Base-by-base conservation (phyloP, 2,888 invertebrate species). In the Corbicula japonica region DNA sequence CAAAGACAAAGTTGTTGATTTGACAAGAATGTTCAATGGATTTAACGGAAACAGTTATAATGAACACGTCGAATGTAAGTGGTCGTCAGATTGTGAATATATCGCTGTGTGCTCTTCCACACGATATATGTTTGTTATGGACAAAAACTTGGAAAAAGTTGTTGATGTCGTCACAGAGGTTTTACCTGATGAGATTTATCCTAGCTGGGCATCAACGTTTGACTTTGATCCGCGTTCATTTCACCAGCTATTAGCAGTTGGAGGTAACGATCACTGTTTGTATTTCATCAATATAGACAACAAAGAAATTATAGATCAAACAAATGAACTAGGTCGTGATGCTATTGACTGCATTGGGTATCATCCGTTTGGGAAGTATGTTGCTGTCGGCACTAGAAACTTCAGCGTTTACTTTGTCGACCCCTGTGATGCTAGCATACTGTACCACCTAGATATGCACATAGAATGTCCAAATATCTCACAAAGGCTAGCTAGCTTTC, bases 151-250 rank as follows among this genome's bases (percentile, higher is more conserved):
- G 8, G 50, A 75, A 8, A 62, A 82, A 21, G 71, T 86, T 15
- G 77, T 80, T 26, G 77, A 78, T 70, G 78, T 91, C 4, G 86
- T 87, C 61, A 77, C 82, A n/a, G 89, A 87, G 12, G 74, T 88
- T 35, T 30, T 88, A 10, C 79, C 85, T 12, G 82, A 77, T 1
- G 80, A 83, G 1, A 46, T 35, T 32, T 34, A 48, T 30, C 84
- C 89, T 5, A 85, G 85, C 62, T 84, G 79, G 65, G 83, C 86
- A 2, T 73, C 82, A 26, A 77, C 88, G 10, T 91, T 87, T 86
- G 91, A 91, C 69, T 91, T 86, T 78, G 83, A 90, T 65, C 89
- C 90, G 2, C 63, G 85, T 30, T 88, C 76, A 41, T 75, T 73
- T 26, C 80, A 87, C 41, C 63, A 79, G 10, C 48, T 84, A 10